Evolutionary conservation across 1,140 invertebrate species (phyloP).

Genomic region (Medauroidea extradentata): DNA sequence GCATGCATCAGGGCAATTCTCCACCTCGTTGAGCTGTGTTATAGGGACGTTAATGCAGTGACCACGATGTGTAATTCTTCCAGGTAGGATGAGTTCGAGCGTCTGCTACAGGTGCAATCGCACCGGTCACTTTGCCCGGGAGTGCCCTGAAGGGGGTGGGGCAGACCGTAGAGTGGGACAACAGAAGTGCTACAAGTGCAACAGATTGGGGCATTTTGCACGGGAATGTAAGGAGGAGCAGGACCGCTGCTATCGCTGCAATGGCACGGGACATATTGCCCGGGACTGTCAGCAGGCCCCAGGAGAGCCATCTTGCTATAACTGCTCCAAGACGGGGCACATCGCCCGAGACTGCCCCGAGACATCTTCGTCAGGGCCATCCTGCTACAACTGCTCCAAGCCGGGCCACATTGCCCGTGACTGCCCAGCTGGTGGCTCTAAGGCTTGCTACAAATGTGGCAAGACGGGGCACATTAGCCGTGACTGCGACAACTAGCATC

Average conservation of each 20-base stretch:
- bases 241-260: conserved; percentile 38
- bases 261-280: conserved; percentile 40
- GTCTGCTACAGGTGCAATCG: conserved; percentile 45
- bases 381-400: conserved; percentile 87
- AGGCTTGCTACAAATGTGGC: conserved; percentile 85
- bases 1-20: too few relatives aligned
- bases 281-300: conserved; percentile 52
- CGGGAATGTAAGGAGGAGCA: conserved; percentile 44
- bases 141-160: conserved; percentile 25
- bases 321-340: conserved; percentile 84
- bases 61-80: too few relatives aligned
- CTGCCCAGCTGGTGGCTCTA: conserved; percentile 69
- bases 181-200: conserved; percentile 50
- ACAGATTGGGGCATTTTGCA: conserved; percentile 50
- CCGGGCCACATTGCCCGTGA: conserved; percentile 84
- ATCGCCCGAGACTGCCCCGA: conserved; percentile 59
- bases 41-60: too few relatives aligned
- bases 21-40: too few relatives aligned
- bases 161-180: conserved; percentile 9
- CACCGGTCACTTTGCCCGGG: conserved; percentile 33
- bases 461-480: conserved; percentile 86
- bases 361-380: conserved; percentile 45
- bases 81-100: conserved; percentile 31
- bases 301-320: conserved; percentile 62
- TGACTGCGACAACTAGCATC: conserved; percentile 58